Percentiles rank a stretch among this genome's conserved stretches.
Conservation (phyloP, 37 sponge, comb jelly and placozoan species). For the Petrosia ficiformis region DNA sequence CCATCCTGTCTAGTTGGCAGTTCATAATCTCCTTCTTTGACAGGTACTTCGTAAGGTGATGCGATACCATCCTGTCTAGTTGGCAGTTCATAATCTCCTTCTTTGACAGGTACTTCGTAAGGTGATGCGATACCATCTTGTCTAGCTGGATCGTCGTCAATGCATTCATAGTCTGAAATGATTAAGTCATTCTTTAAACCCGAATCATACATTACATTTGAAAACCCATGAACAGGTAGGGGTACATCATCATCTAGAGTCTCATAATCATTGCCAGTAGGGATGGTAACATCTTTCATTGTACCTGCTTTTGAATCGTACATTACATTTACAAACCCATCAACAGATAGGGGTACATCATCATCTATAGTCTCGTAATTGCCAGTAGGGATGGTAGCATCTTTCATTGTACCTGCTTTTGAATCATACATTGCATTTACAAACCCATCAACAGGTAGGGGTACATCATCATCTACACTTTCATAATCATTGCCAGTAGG, state of each 20-base stretch:
- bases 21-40: not conserved
- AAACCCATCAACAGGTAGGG: not conserved
- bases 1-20: not conserved
- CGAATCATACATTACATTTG: not conserved
- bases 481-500: not conserved
- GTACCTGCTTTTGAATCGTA: not conserved
- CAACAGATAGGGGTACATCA: not conserved
- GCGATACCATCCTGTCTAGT: not conserved
- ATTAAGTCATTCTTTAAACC: not conserved
- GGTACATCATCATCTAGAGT: not conserved
- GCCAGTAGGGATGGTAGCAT: not conserved
- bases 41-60: not conserved
- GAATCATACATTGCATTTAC: not conserved
- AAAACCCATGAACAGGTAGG: not conserved
- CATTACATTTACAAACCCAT: not conserved
- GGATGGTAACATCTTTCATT: not conserved
- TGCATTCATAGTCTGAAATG: not conserved
- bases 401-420: not conserved
- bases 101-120: not conserved
- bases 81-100: too few species aligned
- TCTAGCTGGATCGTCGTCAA: not conserved
- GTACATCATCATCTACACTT: not conserved
- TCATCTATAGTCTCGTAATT: not conserved
- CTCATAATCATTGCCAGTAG: not conserved
- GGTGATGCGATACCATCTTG: not conserved